phyloP scores from a whole-genome alignment of 2,888 invertebrate genomes.

The Ganaspis brasiliensis region DNA sequence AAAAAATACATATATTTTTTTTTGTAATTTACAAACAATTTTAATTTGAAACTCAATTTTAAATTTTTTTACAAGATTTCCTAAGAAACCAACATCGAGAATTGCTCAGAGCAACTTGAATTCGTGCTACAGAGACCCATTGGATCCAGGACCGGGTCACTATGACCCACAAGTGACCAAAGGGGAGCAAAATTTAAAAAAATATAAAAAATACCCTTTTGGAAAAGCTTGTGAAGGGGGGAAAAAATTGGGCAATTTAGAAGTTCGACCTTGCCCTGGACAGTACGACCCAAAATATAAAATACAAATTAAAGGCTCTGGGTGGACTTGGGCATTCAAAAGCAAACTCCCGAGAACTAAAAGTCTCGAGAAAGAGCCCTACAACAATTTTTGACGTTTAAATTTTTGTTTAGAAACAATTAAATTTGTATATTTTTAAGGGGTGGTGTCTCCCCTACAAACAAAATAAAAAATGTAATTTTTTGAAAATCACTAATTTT shows the following conservation, averaged over 20 bases:
- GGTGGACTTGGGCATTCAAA: conserved; percentile 65
- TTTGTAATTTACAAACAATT: too few species aligned
- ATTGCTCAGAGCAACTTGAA: conserved; percentile 81
- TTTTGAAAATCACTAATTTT: too few species aligned
- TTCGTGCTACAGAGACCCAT: conserved; percentile 81
- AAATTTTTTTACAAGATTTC: too few species aligned
- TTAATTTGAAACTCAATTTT: too few species aligned
- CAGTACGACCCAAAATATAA: conserved; percentile 58
- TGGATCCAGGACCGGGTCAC: conserved; percentile 82
- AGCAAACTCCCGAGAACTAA: conserved; percentile 60
- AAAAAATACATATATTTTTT: too few species aligned
- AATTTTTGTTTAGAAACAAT: too few species aligned
- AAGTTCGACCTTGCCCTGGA: conserved; percentile 64
- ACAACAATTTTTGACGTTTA: conserved; percentile 53
- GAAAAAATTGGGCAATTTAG: conserved; percentile 41
- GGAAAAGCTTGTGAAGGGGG: conserved; percentile 50
- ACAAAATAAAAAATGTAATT: too few species aligned
- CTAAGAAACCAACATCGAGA: conserved; percentile 79
- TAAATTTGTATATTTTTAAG: too few species aligned
- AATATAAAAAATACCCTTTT: conserved; percentile 50
- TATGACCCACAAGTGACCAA: conserved; percentile 70
- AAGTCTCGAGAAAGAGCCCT: conserved; percentile 9
- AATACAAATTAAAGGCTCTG: conserved; percentile 60
- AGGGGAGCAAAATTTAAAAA: conserved; percentile 38
- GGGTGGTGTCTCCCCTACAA: too few species aligned